Percentiles rank a stretch among this genome's conserved stretches.
Conservation (phyloP, 2,797 vertebrate species). For the Sarcoramphus papa region DNA sequence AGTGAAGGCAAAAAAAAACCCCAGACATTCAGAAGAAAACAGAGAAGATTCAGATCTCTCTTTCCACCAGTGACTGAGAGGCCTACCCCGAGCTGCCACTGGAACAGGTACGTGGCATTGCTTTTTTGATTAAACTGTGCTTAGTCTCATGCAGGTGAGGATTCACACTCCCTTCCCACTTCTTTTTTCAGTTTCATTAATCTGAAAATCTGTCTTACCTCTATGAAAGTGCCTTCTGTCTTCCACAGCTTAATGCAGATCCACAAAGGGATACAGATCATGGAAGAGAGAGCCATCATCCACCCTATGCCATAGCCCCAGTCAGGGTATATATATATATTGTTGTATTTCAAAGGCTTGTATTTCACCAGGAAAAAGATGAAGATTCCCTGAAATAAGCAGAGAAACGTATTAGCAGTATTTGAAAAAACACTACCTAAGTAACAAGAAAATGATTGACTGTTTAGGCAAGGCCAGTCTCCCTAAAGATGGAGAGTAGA, state of each 20-base stretch:
- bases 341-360: conserved; percentile 98
- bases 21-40: neutral
- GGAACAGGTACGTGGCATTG: too few species aligned
- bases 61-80: neutral
- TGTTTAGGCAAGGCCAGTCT: neutral
- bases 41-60: neutral
- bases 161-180: neutral
- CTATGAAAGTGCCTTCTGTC: conserved; percentile 86
- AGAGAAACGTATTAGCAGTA: neutral
- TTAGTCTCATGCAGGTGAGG: neutral
- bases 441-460: neutral
- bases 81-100: neutral
- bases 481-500: neutral
- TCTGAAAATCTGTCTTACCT: conserved; percentile 76
- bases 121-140: neutral
- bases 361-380: conserved; percentile 98
- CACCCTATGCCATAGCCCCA: conserved; percentile 97
- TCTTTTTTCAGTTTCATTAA: neutral
- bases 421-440: neutral
- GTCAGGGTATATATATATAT: conserved; percentile 91
- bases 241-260: conserved; percentile 88
- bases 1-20: neutral
- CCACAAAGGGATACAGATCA: conserved; percentile 95
- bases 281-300: conserved; percentile 97
- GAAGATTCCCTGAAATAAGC: conserved; percentile 86